Percentiles rank a stretch among this genome's conserved stretches.
These are phyloP conservation scores for Gymnoscopelus microlampas DNA, from an alignment of 2,797 vertebrate species.

Conservation along the genomic window DNA sequence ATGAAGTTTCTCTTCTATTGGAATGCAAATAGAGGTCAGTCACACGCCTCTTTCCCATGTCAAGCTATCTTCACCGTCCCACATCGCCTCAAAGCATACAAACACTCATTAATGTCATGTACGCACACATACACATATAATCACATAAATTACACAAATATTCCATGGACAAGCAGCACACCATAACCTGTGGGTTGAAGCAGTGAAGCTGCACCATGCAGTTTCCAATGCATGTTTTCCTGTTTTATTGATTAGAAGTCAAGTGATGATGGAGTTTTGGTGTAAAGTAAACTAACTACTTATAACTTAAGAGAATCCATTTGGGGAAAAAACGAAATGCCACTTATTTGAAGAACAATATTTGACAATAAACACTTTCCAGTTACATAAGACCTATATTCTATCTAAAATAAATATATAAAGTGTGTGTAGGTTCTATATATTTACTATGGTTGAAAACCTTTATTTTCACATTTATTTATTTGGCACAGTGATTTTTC, in stretches of 20 bases:
- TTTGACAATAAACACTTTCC: constrained; percentile 6
- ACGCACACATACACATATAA: constrained; percentile 14
- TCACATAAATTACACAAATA: constrained; percentile 26
- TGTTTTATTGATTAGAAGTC: background rate
- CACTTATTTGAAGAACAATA: background rate
- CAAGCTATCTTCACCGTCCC: constrained; percentile 40
- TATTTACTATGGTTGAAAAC: background rate
- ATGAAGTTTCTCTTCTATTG: constrained; percentile 50
- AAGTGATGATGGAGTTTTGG: background rate
- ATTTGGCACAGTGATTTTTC: background rate
- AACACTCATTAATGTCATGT: constrained; percentile 25
- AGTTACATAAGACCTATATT: background rate
- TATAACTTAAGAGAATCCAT: background rate
- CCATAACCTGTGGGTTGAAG: constrained; percentile 12
- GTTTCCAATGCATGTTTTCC: background rate
- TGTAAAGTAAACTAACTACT: background rate
- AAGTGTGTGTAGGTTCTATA: background rate
- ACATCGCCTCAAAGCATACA: constrained; percentile 27
- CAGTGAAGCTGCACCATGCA: background rate
- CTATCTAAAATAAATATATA: background rate
- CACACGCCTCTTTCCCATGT: constrained; percentile 50
- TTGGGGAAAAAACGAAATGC: background rate
- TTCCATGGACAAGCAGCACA: background rate
- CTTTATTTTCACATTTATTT: background rate
- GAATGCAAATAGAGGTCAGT: constrained; percentile 59